Evolutionary conservation across 2,113 vertebrate genomes (phyloP).

Genomic region (Dascyllus trimaculatus): DNA sequence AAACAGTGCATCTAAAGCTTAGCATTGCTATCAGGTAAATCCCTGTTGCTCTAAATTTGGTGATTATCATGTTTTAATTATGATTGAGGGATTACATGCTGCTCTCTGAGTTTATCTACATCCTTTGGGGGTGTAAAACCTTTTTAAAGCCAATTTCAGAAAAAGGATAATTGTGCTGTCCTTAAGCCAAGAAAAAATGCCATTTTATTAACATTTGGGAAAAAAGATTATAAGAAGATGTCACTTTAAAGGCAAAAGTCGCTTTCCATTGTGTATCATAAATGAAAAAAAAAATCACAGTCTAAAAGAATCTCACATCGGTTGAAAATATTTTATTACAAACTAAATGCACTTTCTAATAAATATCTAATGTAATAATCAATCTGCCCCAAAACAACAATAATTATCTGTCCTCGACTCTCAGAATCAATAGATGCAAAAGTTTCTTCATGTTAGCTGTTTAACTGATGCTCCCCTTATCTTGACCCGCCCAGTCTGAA

Average conservation of each 20-base stretch:
- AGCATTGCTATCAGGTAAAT: conserved; percentile 52
- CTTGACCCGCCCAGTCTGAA: conserved; percentile 39
- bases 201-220: conserved; percentile 62
- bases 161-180: conserved; percentile 61
- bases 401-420: conserved; percentile 30
- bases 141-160: conserved; percentile 71
- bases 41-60: conserved; percentile 65
- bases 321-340: conserved; percentile 32
- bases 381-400: conserved; percentile 28
- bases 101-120: conserved; percentile 65
- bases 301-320: not conserved
- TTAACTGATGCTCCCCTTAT: conserved; percentile 48
- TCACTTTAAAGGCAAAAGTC: conserved; percentile 35
- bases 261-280: conserved; percentile 19
- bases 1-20: conserved; percentile 39
- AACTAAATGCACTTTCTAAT: conserved; percentile 31
- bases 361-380: conserved; percentile 34
- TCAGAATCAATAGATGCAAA: conserved; percentile 42
- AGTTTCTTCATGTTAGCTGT: conserved; percentile 35
- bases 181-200: conserved; percentile 36
- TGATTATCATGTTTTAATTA: conserved; percentile 74
- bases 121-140: conserved; percentile 66
- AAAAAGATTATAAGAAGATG: conserved; percentile 46
- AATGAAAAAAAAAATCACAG: not conserved
- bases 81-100: conserved; percentile 73